Evolutionary conservation across 2,797 vertebrate genomes (phyloP), one percentile per base, ranked within the genome.

Genomic region (Cercopithecus mitis): DNA sequence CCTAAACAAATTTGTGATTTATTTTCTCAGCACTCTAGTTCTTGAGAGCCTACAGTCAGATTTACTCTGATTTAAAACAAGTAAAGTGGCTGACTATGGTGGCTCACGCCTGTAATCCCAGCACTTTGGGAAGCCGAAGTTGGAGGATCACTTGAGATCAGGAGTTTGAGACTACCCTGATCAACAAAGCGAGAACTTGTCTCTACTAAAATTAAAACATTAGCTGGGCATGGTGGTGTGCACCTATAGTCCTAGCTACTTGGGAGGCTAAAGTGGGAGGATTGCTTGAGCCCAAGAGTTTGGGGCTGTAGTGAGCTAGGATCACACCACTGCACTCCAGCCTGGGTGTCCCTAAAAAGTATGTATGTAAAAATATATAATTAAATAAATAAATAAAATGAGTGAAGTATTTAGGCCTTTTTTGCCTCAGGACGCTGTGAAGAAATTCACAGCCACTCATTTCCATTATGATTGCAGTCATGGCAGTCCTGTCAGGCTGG

Each of bases 11-110:
- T 25, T 57, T 81, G n/a, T 77, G 17, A 82, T 67, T 77, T 33
- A 82, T 67, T 90, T 50, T 95, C 85, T 94, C 95, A 58, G 14
- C 39, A 50, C 43, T 92, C 79, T 64, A 57, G 30, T 75, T 36
- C 36, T n/a, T 57, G 39, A 50, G 61, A 57, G 41, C 73, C 80
- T 87, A 43, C 17, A 84, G 70, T 55, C 88, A 90, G 58, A 92
- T 77, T 88, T 52, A 22, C 88, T 77, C 75, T 88, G 80, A 77
- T 73, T 67, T 90, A 47, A 90, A 95, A 64, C 88, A 72, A 82
- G 50, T 86, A 90, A 79, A 81, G 64, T 67, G 15, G 15, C 7
- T 0, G 4, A 67, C 15, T 7, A 67, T 4, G 17, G 33, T 8
- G 61, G 61, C 33, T 67, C 33, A 67, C 4, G n/a, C 33, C 64